These are phyloP conservation scores for Brevimyrus niger DNA, from an alignment of 2,113 vertebrate species.

Conservation along the genomic window DNA sequence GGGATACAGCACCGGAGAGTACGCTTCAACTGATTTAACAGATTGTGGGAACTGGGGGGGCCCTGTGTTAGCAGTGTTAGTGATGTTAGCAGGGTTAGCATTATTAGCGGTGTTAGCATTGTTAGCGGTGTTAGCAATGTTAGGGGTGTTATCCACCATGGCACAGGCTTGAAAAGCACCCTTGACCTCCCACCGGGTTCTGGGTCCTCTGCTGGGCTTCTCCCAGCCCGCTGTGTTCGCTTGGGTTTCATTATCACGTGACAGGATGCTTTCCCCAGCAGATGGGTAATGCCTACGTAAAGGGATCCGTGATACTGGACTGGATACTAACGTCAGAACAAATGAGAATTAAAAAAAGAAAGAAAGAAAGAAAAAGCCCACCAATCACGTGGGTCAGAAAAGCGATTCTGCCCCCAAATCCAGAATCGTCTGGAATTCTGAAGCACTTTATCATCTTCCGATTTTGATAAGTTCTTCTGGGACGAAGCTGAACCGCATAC, in stretches of 20 bases:
- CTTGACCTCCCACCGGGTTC: neutral
- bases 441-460: neutral
- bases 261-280: neutral
- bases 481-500: neutral
- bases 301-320: neutral
- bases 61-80: neutral
- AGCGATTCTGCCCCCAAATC: neutral
- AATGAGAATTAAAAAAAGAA: neutral
- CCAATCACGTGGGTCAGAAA: neutral
- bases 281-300: neutral
- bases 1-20: conserved; percentile 5
- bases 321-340: neutral
- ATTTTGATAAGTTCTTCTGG: neutral
- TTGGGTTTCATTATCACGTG: neutral
- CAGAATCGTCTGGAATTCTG: neutral
- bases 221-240: neutral
- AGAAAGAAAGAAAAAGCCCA: neutral
- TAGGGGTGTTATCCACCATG: neutral
- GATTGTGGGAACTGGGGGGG: conserved; percentile 27
- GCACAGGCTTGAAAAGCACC: neutral
- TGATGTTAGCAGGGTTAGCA: neutral
- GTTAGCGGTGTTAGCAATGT: neutral
- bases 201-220: neutral
- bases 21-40: conserved; percentile 24
- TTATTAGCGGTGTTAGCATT: neutral